These are phyloP conservation scores for Cotesia typhae DNA, from an alignment of 1,140 invertebrate species.

Conservation along the genomic window DNA sequence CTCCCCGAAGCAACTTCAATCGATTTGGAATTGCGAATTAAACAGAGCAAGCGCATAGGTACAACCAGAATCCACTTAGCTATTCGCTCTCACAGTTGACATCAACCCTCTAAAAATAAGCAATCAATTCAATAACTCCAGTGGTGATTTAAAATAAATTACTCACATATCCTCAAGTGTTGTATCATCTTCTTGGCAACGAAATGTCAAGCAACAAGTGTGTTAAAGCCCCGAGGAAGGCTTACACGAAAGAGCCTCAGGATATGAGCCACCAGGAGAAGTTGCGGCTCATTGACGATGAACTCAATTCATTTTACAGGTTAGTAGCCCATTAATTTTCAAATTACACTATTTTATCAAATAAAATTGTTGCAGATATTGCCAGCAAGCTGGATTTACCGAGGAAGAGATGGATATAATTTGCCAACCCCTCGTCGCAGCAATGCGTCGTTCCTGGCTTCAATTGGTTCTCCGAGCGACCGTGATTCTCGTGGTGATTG, in stretches of 20 bases:
- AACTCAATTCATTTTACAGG: conserved; percentile 67
- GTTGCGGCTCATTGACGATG: conserved; percentile 64
- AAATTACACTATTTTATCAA: not conserved
- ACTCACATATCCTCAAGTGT: no score
- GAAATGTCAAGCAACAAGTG: conserved; percentile 60
- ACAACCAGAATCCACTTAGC: no score
- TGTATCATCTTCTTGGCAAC: no score
- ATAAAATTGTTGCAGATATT: conserved; percentile 64
- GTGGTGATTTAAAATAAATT: no score
- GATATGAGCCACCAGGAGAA: conserved; percentile 64
- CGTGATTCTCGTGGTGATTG: conserved; percentile 61
- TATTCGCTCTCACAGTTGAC: no score
- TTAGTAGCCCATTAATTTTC: conserved; percentile 45
- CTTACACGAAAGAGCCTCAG: conserved; percentile 58
- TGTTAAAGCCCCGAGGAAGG: conserved; percentile 56
- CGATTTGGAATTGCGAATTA: no score
- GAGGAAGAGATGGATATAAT: conserved; percentile 75
- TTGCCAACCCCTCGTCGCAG: conserved; percentile 71
- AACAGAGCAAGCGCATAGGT: no score
- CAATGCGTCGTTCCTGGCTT: conserved; percentile 70
- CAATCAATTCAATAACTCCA: no score
- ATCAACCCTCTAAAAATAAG: no score
- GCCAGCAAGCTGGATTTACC: conserved; percentile 73
- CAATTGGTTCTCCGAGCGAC: conserved; percentile 66
- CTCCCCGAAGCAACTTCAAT: no score